These are phyloP conservation scores for Mus musculus DNA, from an alignment of 2,113 vertebrate species.

Conservation along the genomic window GRCm39 chr3:127207501-127208000, in stretches of 20 bases:
- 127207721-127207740: conserved; percentile 41
- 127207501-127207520: not conserved
- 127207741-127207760: conserved; percentile 18
- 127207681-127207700: not conserved
- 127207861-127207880: not conserved
- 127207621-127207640: not conserved
- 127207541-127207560: not conserved
- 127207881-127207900: too few relatives aligned
- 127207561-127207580: not conserved
- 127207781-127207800: not conserved
- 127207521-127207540: not conserved
- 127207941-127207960: not conserved
- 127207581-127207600: not conserved
- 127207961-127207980: not conserved
- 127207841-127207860: not conserved
- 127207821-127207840: not conserved
- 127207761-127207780: not conserved
- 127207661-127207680: not conserved
- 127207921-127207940: too few relatives aligned
- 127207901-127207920: too few relatives aligned
- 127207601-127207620: not conserved
- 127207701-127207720: conserved; percentile 7
- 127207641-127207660: not conserved
- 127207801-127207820: not conserved
- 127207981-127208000: not conserved